phyloP scores from a whole-genome alignment of 2,888 invertebrate species.

The Hirtodrosophila trivittata region DNA sequence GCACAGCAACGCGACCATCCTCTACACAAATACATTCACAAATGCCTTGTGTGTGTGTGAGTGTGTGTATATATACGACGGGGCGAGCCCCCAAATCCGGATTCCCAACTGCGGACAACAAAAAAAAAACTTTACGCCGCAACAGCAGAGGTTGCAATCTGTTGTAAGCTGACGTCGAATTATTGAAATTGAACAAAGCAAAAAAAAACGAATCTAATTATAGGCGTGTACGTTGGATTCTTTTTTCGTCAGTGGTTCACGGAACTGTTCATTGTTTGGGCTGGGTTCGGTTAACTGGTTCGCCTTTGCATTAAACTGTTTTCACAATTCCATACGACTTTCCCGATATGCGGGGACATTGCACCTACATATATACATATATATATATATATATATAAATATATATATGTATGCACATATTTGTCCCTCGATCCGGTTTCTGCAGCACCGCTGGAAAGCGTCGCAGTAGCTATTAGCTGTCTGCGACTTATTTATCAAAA shows the following conservation, averaged over 20 bases:
- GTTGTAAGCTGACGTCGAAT: slow-evolving; percentile 31
- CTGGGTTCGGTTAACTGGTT: slow-evolving; percentile 11
- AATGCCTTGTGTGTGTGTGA: slow-evolving; percentile 3
- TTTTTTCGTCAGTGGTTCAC: slow-evolving; percentile 15
- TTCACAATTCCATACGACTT: background rate
- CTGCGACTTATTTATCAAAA: too few relatives aligned
- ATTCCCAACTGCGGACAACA: slow-evolving; percentile 52
- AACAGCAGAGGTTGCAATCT: slow-evolving; percentile 22
- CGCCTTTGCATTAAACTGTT: background rate
- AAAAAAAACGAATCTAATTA: slow-evolving; percentile 16
- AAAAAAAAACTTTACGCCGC: slow-evolving; percentile 8
- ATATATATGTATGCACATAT: slow-evolving; percentile 1
- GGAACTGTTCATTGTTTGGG: slow-evolving; percentile 24
- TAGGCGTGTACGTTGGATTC: slow-evolving; percentile 13
- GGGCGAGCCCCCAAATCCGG: slow-evolving; percentile 78
- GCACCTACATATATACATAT: background rate
- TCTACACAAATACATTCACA: slow-evolving; percentile 21
- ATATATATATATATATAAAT: background rate
- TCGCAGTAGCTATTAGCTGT: too few relatives aligned
- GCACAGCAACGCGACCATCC: slow-evolving; percentile 53
- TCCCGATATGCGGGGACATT: slow-evolving; percentile 1
- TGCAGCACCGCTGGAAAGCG: background rate
- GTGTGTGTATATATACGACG: slow-evolving; percentile 40
- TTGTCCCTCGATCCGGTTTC: background rate
- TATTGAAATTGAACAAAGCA: slow-evolving; percentile 30